These are phyloP conservation scores for Tympanoctomys barrerae DNA, from an alignment of 2,797 vertebrate species.

Conservation along the genomic window DNA sequence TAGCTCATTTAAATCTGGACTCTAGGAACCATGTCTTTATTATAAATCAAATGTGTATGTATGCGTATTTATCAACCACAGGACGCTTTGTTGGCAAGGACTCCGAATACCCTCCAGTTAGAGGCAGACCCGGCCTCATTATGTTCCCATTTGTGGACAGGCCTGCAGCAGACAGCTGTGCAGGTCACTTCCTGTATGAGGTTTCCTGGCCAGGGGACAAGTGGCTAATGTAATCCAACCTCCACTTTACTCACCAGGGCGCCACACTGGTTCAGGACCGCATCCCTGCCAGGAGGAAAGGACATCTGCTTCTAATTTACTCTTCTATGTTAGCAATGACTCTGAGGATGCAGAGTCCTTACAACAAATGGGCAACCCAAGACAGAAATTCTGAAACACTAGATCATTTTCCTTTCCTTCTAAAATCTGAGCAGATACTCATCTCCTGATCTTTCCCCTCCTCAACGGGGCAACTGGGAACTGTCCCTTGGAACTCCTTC, in stretches of 20 bases:
- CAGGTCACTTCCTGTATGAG: background rate
- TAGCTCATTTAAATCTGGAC: slow-evolving; percentile 8
- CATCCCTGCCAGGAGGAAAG: background rate
- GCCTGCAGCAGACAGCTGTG: fast-evolving
- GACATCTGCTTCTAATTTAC: background rate
- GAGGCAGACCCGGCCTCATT: background rate
- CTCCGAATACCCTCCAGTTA: background rate
- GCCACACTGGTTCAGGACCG: background rate
- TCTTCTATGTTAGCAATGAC: background rate
- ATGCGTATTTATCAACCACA: slow-evolving; percentile 15
- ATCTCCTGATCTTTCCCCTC: background rate
- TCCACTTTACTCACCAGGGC: background rate
- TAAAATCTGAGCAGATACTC: background rate
- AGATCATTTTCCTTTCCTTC: background rate
- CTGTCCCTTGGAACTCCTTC: background rate
- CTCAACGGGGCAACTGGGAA: background rate
- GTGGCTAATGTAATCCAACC: background rate
- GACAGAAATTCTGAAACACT: background rate
- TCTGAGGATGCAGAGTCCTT: background rate
- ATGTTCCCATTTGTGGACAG: background rate
- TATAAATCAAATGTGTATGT: background rate
- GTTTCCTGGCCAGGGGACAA: background rate
- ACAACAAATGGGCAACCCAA: background rate
- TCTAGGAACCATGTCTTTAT: slow-evolving; percentile 1
- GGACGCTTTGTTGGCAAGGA: background rate